Evolutionary conservation across 2,113 vertebrate genomes (phyloP).

Genomic region (Alouatta palliata): DNA sequence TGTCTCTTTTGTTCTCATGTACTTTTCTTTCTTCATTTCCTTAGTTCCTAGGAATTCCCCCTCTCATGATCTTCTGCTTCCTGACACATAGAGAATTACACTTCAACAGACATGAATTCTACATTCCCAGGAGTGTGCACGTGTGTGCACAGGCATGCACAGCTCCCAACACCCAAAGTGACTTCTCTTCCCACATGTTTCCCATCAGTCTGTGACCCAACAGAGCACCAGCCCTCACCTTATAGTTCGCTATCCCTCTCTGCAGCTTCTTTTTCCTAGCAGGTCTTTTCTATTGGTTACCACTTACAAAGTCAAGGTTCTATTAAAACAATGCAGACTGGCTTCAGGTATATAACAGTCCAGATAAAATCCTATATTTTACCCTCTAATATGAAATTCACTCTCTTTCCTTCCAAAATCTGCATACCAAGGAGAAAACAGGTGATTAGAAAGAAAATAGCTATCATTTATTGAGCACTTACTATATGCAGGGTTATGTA

Average conservation of each 20-base stretch:
- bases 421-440: background rate
- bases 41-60: background rate
- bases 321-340: background rate
- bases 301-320: background rate
- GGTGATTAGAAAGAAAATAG: background rate
- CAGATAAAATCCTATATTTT: background rate
- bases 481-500: background rate
- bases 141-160: background rate
- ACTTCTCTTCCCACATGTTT: background rate
- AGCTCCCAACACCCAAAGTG: background rate
- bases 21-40: background rate
- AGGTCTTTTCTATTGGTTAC: background rate
- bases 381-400: background rate
- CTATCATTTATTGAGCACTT: background rate
- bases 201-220: background rate
- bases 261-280: background rate
- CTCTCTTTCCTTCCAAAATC: background rate
- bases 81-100: background rate
- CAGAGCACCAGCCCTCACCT: too few relatives aligned
- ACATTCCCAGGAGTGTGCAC: background rate
- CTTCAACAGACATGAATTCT: background rate
- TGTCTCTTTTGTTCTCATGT: background rate
- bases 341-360: background rate
- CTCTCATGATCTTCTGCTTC: background rate
- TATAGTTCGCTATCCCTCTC: background rate